Base-by-base conservation (phyloP, 23 tunicate species). In the Styela plicata region DNA sequence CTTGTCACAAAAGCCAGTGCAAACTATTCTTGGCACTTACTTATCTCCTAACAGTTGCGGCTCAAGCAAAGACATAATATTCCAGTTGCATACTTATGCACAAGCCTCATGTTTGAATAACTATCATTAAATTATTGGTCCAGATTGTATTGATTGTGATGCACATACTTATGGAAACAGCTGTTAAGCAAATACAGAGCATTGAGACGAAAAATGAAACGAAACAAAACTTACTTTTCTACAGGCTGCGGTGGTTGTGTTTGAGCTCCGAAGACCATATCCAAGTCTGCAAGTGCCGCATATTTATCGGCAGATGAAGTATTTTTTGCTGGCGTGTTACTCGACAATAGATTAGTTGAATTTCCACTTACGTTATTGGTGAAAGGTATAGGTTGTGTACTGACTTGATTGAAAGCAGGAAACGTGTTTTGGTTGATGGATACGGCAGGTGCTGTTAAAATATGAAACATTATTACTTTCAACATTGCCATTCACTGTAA, bases 231-330 rank as follows among this genome's bases (percentile, higher is more conserved):
- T 44, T 44, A 44, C 57, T 44, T 44, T 44, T 44, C 57, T 44
- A 13, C 13, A 44, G 57, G 10, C 13, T 44, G 57, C n/a, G n/a
- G n/a, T 44, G 57, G 57, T 7, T 5, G 57, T 13, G 57, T 7
- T 44, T 44, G 57, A 44, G 57, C 57, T 44, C 57, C 57, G 13
- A 44, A 76, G 17, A 27, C 32, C 64, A 36, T 25, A 44, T 76
- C 81, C 20, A 93, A 74, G 52, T 88, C 93, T 31, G 81, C 85
- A 2, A 93, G 88, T 25, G 91, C 98, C 23, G 98, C 93, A 77
- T 93, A 93, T 71, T 85, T 93, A 62, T 93, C 93, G 16, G 13
- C 68, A 29, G 86, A 30, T n/a, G n/a, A n/a, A 33, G 80, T 84
- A 23, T 28, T 24, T 33, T 64, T 22, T 10, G 84, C n/a, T 29